phyloP scores from a whole-genome alignment of 2,888 invertebrate genomes.

The Drosophila anceps region DNA sequence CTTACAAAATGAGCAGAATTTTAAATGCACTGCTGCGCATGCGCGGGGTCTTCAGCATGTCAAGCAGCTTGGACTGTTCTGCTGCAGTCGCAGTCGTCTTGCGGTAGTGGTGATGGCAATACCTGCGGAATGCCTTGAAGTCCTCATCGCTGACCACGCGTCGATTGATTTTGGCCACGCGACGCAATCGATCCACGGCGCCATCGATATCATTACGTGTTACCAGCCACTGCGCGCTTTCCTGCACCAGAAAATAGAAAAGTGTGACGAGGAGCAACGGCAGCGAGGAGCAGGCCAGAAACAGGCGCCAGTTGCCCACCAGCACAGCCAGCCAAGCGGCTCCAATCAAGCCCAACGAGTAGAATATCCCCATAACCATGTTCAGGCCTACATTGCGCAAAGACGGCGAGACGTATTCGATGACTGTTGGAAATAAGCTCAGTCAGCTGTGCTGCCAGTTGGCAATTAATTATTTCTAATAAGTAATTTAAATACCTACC shows the following conservation, averaged over 20 bases:
- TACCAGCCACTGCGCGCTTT: conserved; percentile 86
- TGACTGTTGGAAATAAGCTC: conserved; percentile 83
- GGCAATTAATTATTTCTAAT: conserved; percentile 1
- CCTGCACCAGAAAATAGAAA: conserved; percentile 86
- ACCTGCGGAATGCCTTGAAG: conserved; percentile 64
- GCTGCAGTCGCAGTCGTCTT: conserved; percentile 81
- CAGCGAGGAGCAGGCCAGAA: conserved; percentile 86
- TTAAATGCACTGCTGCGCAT: conserved; percentile 86
- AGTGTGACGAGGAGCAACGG: conserved; percentile 85
- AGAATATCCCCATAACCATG: conserved; percentile 87
- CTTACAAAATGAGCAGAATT: conserved; percentile 87
- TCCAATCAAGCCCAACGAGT: conserved; percentile 86
- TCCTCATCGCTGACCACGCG: conserved; percentile 82
- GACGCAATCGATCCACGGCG: conserved; percentile 86
- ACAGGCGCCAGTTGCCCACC: conserved; percentile 86
- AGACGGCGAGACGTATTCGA: conserved; percentile 87
- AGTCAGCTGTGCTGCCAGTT: conserved; percentile 1
- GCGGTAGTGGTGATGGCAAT: conserved; percentile 85
- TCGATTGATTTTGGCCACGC: conserved; percentile 86
- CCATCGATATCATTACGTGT: conserved; percentile 86
- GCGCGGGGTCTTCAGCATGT: conserved; percentile 86
- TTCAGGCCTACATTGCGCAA: conserved; percentile 87
- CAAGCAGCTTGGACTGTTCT: conserved; percentile 75
- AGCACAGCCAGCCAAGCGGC: conserved; percentile 86
- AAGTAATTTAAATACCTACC: conserved; percentile 76